phyloP scores from a whole-genome alignment of 2,113 vertebrate genomes.

The Ictidomys tridecemlineatus region DNA sequence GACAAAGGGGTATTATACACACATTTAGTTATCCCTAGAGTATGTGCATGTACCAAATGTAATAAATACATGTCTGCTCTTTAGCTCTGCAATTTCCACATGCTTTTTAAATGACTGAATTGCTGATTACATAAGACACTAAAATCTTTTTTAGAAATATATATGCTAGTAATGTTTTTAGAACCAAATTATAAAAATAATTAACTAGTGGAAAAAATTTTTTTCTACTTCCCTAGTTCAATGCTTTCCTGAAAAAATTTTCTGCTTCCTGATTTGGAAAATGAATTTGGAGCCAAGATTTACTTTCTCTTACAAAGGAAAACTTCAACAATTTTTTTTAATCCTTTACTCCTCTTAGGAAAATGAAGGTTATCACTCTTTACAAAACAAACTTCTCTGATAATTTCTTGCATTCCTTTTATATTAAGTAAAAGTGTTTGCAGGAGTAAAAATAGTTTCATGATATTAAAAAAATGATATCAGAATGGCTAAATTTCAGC shows the following conservation, averaged over 20 bases:
- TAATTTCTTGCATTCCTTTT: constrained; percentile 46
- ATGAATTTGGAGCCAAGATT: constrained; percentile 64
- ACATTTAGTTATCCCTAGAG: constrained; percentile 56
- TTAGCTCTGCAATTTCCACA: constrained; percentile 56
- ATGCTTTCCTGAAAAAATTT: constrained; percentile 56
- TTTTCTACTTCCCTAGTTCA: constrained; percentile 54
- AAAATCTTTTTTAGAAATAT: constrained; percentile 61
- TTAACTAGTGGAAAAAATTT: constrained; percentile 59
- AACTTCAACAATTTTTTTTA: neutral
- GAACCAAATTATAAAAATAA: constrained; percentile 71
- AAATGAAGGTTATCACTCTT: constrained; percentile 47
- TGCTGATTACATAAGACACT: constrained; percentile 63
- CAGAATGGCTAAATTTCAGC: constrained; percentile 22
- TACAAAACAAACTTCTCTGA: constrained; percentile 22
- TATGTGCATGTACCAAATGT: constrained; percentile 26
- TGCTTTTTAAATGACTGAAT: constrained; percentile 70
- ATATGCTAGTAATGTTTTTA: constrained; percentile 67
- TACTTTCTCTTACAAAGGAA: constrained; percentile 56
- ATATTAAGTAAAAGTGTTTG: neutral
- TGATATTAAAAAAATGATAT: neutral
- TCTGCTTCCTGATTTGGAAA: constrained; percentile 75
- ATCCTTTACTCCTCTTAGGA: constrained; percentile 49
- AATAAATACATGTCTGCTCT: constrained; percentile 63
- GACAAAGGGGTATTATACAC: constrained; percentile 64
- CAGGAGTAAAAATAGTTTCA: neutral